Percentiles rank a stretch among this genome's conserved stretches.
phyloP scores from a whole-genome alignment of 2,888 invertebrate genomes.

The Ellobium chinense region DNA sequence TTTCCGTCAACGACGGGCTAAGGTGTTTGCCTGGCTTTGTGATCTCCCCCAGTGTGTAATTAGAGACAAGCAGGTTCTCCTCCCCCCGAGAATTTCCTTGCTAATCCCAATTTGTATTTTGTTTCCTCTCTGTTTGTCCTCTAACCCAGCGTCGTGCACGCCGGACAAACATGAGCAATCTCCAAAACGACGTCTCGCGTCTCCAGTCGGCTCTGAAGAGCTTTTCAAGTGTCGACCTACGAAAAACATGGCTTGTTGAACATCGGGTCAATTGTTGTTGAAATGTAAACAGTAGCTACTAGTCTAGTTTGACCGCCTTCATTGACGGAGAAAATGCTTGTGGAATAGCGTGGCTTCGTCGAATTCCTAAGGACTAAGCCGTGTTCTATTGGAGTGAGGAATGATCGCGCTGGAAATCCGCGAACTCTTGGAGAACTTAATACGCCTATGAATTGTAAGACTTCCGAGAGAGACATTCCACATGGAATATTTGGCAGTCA shows the following conservation, averaged over 20 bases:
- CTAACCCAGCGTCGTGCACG: not conserved
- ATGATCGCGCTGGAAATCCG: too few relatives aligned
- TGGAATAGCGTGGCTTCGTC: too few relatives aligned
- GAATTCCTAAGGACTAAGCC: too few relatives aligned
- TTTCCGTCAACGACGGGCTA: not conserved
- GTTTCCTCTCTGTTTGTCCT: not conserved
- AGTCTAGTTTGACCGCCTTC: not conserved
- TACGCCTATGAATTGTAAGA: too few relatives aligned
- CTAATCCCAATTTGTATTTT: conserved; percentile 26
- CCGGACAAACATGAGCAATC: not conserved
- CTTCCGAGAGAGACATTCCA: too few relatives aligned
- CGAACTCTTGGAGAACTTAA: too few relatives aligned
- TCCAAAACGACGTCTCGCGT: not conserved
- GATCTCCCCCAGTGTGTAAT: not conserved
- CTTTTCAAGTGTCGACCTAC: conserved; percentile 2
- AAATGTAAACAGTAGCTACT: not conserved
- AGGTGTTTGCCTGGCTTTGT: conserved; percentile 12
- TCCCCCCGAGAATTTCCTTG: not conserved
- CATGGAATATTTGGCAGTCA: too few relatives aligned
- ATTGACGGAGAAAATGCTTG: not conserved
- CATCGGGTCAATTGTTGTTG: not conserved
- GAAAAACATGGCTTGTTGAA: conserved; percentile 5
- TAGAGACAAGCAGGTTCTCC: conserved; percentile 1
- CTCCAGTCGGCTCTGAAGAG: not conserved
- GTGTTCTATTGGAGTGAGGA: too few relatives aligned